Evolutionary conservation across 1,140 invertebrate genomes (phyloP), one percentile per base, ranked within the genome.

Genomic region (Kradibia gibbosae): DNA sequence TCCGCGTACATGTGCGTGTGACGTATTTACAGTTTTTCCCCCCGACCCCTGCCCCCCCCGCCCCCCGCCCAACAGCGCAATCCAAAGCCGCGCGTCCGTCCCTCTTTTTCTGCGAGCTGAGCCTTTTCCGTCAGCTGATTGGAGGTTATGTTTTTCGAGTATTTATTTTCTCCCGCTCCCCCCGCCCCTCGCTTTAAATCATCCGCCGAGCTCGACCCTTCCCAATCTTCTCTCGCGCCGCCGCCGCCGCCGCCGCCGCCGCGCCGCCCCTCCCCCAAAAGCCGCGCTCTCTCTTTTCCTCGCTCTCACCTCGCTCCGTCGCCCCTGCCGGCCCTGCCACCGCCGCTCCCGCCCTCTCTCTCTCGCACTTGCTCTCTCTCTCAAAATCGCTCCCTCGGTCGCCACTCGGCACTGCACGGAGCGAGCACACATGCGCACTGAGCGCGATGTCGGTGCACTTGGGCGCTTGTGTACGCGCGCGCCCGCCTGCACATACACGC

Each of bases 131-230:
- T 73, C 78, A 80, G 78, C 78, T 80, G 78, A 80, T 80, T 80
- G 36, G 78, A 80, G 78, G 78, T 80, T 80, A 80, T 80, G 78
- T 80, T 50, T 53, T 67, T 71, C 20, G 45, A 28, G 55, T 80
- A 71, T 57, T 71, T 65, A 73, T 39, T 80, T 60, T 48, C 53
- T 70, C 42, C 39, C 13, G 28, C 48, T 55, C 62, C 36, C 42
- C 76, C 36, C n/a, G 31, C 50, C 25, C 22, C 17, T 48, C 45
- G 11, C 28, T 53, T 71, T 71, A 67, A 67, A 67, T 67, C 34
- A 67, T 39, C n/a, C 34, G 62, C 34, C 13, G 8, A 10, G 20
- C n/a, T 67, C 62, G 62, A 67, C 62, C 34, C 62, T 67, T 67
- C 62, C 62, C 62, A 65, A 15, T 65, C 60, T 13, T 15, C 25